phyloP scores from a whole-genome alignment of 2,797 vertebrate species.

The Sebastes reedi region DNA sequence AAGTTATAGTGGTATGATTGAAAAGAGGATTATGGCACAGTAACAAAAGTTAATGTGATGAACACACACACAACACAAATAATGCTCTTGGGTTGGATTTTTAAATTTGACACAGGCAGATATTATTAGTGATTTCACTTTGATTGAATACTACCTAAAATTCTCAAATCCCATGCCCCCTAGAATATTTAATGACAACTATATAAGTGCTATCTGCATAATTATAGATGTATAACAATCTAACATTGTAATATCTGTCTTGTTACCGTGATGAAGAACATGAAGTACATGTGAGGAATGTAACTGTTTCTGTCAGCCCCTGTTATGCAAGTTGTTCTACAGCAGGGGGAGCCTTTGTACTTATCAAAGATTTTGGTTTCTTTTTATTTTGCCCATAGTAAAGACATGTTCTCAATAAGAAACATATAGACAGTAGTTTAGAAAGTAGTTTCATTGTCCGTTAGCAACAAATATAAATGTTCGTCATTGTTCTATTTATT shows the following conservation, averaged over 20 bases:
- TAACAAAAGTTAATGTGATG: not conserved
- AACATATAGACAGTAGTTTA: not conserved
- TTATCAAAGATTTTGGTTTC: not conserved
- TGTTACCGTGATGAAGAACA: too few relatives aligned
- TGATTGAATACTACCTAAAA: too few relatives aligned
- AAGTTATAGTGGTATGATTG: not conserved
- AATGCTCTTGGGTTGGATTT: not conserved
- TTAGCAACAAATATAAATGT: not conserved
- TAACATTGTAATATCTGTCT: not conserved
- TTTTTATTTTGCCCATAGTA: not conserved
- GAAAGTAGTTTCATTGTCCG: not conserved
- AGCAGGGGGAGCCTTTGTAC: constrained; percentile 56
- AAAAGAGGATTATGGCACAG: too few relatives aligned
- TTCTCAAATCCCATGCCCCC: too few relatives aligned
- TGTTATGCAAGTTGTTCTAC: not conserved
- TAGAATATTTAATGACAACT: too few relatives aligned
- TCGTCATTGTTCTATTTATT: too few relatives aligned
- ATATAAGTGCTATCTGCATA: too few relatives aligned
- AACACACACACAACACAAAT: not conserved
- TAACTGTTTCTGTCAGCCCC: not conserved
- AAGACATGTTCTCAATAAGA: not conserved
- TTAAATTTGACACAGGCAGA: not conserved
- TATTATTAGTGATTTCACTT: too few relatives aligned
- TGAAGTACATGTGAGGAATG: not conserved
- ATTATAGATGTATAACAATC: too few relatives aligned